A percentile compares a stretch with the other conserved stretches of the same genome.
These are phyloP conservation scores for Drosophila albomicans DNA, from an alignment of 1,140 invertebrate genomes.

Conservation along the genomic window DNA sequence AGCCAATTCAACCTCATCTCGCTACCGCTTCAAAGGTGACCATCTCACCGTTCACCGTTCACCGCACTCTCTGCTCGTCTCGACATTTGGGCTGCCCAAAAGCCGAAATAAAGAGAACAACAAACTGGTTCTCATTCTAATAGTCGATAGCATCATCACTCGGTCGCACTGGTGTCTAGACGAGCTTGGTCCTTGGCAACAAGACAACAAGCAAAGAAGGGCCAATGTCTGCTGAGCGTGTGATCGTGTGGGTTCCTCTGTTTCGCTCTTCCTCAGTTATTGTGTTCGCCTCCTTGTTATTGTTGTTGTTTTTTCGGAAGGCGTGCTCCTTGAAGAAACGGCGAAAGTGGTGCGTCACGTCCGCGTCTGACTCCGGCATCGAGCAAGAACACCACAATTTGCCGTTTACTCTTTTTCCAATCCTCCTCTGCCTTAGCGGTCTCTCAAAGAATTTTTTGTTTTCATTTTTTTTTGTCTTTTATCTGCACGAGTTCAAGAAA, in stretches of 20 bases:
- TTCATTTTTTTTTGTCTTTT: slow-evolving; percentile 32
- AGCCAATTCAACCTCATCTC: not conserved
- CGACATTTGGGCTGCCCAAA: slow-evolving; percentile 38
- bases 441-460: slow-evolving; percentile 25
- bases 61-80: not conserved
- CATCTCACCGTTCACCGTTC: not conserved
- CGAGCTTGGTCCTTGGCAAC: slow-evolving; percentile 62
- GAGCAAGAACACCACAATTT: slow-evolving; percentile 36
- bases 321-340: slow-evolving; percentile 73
- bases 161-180: slow-evolving; percentile 62
- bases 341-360: slow-evolving; percentile 75
- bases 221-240: slow-evolving; percentile 24
- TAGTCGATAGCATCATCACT: slow-evolving; percentile 45
- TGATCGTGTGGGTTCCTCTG: slow-evolving; percentile 54
- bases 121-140: slow-evolving; percentile 74
- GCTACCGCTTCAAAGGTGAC: slow-evolving; percentile 20
- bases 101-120: slow-evolving; percentile 19
- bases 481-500: slow-evolving; percentile 69
- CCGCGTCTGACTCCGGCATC: slow-evolving; percentile 46
- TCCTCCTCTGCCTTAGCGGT: slow-evolving; percentile 37
- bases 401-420: slow-evolving; percentile 56
- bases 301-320: slow-evolving; percentile 54
- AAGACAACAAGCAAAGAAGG: slow-evolving; percentile 27
- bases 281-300: slow-evolving; percentile 8
- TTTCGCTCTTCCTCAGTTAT: slow-evolving; percentile 6